Conservation (phyloP, 1,140 invertebrate species). For the Caenorhabditis tropicalis region DNA sequence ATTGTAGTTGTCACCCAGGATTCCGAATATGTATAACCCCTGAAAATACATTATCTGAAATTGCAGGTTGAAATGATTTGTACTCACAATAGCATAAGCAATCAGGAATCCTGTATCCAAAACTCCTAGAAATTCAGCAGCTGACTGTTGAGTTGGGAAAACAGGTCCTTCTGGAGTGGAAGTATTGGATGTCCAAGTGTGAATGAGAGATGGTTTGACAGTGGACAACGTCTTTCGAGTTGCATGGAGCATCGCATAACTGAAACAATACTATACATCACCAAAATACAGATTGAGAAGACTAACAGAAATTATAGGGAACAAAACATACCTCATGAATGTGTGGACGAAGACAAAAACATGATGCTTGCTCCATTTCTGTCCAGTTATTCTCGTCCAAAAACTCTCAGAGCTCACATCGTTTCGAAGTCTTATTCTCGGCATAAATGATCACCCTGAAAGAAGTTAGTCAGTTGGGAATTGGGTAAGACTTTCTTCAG, state of each 20-base stretch:
- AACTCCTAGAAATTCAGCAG: slow-evolving; percentile 48
- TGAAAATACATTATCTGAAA: not conserved
- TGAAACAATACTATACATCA: not conserved
- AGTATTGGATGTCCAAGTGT: slow-evolving; percentile 44
- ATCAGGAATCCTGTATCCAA: slow-evolving; percentile 49
- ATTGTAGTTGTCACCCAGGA: slow-evolving; percentile 48
- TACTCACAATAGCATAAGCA: slow-evolving; percentile 50
- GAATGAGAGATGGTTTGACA: slow-evolving; percentile 51
- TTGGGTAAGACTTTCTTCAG: not conserved
- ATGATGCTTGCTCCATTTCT: slow-evolving; percentile 43
- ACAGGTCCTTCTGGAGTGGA: not conserved
- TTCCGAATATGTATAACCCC: slow-evolving; percentile 52
- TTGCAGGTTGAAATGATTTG: not conserved
- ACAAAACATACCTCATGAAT: slow-evolving; percentile 32
- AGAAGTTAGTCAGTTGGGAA: no score
- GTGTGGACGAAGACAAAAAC: slow-evolving; percentile 43
- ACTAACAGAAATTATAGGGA: not conserved
- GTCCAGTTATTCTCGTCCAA: slow-evolving; percentile 4
- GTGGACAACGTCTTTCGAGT: slow-evolving; percentile 51
- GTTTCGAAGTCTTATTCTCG: slow-evolving; percentile 14
- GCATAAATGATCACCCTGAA: slow-evolving; percentile 2
- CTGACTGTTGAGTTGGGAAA: slow-evolving; percentile 45
- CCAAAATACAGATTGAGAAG: not conserved
- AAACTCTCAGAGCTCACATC: slow-evolving; percentile 31
- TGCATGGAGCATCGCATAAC: slow-evolving; percentile 52